Base-by-base conservation (phyloP, 2,113 vertebrate species). In the Hyla sarda region DNA sequence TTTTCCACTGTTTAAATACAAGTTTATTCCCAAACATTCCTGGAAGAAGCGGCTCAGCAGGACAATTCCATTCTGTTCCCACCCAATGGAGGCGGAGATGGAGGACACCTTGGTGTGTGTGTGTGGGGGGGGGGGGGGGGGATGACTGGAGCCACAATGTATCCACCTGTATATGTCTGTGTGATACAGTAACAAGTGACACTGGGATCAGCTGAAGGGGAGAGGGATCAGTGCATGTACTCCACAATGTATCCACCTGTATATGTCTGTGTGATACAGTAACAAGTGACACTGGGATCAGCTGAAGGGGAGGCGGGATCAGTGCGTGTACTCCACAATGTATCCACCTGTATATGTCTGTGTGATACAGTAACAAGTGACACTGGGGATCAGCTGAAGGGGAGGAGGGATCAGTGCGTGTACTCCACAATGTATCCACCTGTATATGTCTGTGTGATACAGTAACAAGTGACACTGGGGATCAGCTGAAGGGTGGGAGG, bases 401-500 rank as follows among this genome's bases (percentile, higher is more conserved):
- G 79, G 47, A 47, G 80, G 80, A 28, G 80, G 80, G 62, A 32
- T 47, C 37, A 45, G n/a, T 52, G 67, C 13, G 62, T 19, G 21
- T 5, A 82, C 80, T 69, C 60, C 80, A n/a, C n/a, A n/a, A n/a
- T n/a, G n/a, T n/a, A n/a, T n/a, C n/a, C n/a, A n/a, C n/a, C n/a
- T n/a, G n/a, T n/a, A n/a, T n/a, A n/a, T n/a, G n/a, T n/a, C n/a
- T n/a, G 73, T 52, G 73, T 52, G n/a, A 48, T 30, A 71, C 67
- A 41, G 65, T 37, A 34, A 25, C 6, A 6, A 32, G 67, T 71
- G 67, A 71, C 67, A 71, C 17, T 71, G n/a, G 62, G 37, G 65
- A 67, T 41, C 60, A n/a, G 80, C 41, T 34, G 41, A 32, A 6
- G 41, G 28, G 79, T 65, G 62, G 80, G 80, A 28, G 80, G 80